These are phyloP conservation scores for Hormiphora californensis DNA, from an alignment of 37 sponge, comb jelly and placozoan genomes.

Conservation along the genomic window DNA sequence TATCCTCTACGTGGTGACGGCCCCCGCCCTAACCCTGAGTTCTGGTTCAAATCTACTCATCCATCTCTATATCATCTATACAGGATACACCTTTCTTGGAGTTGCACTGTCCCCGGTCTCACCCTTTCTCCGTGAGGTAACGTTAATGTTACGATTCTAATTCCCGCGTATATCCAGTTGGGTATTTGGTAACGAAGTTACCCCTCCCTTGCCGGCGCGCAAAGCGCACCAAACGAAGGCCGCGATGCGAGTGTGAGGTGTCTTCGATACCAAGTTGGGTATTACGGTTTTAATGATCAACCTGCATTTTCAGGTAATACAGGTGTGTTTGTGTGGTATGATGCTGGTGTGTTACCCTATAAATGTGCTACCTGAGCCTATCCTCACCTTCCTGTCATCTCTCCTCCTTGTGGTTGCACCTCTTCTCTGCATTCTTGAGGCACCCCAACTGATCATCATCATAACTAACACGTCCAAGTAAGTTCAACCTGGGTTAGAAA, in stretches of 20 bases:
- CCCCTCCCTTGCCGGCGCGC: no score
- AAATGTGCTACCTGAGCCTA: background rate
- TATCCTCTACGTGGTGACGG: constrained; percentile 32
- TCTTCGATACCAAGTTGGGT: no score
- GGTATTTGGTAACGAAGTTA: no score
- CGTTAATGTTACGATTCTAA: background rate
- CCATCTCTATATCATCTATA: constrained; percentile 25
- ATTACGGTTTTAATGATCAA: no score
- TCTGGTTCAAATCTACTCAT: constrained; percentile 22
- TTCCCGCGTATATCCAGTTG: no score
- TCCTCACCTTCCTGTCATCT: background rate
- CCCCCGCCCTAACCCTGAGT: constrained; percentile 17
- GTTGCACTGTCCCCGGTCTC: constrained; percentile 32
- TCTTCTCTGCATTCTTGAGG: constrained; percentile 15
- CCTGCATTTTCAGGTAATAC: constrained; percentile 26
- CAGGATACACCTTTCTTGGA: constrained; percentile 32
- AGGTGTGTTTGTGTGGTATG: constrained; percentile 24
- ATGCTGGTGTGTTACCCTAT: constrained; percentile 17
- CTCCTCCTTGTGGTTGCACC: constrained; percentile 9
- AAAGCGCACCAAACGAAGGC: no score
- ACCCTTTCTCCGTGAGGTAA: constrained; percentile 33
- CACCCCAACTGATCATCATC: background rate
- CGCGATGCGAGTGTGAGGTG: no score
- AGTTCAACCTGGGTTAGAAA: no score
- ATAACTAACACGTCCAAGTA: constrained; percentile 2